Evolutionary conservation across 2,113 vertebrate species (phyloP).

Genomic region (Barbus barbus): DNA sequence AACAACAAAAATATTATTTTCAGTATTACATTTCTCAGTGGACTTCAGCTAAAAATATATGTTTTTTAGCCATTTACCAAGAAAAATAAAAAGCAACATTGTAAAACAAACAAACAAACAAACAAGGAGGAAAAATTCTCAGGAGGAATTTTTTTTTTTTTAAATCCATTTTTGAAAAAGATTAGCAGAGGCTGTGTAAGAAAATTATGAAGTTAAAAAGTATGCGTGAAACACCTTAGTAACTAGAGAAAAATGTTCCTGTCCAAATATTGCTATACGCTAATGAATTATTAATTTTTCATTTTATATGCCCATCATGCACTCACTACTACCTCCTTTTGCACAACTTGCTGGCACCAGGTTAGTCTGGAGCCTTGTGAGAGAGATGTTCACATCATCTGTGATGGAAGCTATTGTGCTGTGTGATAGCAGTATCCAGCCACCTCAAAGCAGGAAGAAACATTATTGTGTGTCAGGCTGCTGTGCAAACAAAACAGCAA

Average conservation of each 20-base stretch:
- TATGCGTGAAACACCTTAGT: neutral
- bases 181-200: neutral
- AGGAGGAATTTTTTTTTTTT: too few relatives aligned
- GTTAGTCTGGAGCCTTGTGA: neutral
- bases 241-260: neutral
- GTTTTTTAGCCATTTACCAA: too few relatives aligned
- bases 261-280: neutral
- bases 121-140: too few relatives aligned
- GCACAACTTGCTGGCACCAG: neutral
- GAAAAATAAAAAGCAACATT: too few relatives aligned
- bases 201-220: neutral
- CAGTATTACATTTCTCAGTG: too few relatives aligned
- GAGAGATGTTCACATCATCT: neutral
- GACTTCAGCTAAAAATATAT: too few relatives aligned
- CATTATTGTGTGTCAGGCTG: conserved; percentile 50
- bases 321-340: neutral
- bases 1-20: neutral
- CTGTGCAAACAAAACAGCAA: conserved; percentile 53
- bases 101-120: too few relatives aligned
- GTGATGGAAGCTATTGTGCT: conserved; percentile 32
- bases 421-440: conserved; percentile 17
- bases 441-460: conserved; percentile 48
- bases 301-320: neutral
- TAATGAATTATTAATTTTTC: neutral
- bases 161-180: too few relatives aligned